Percentiles rank a stretch among this genome's conserved stretches.
These are phyloP conservation scores for Cairina moschata DNA, from an alignment of 2,113 vertebrate genomes.

Conservation along the genomic window DNA sequence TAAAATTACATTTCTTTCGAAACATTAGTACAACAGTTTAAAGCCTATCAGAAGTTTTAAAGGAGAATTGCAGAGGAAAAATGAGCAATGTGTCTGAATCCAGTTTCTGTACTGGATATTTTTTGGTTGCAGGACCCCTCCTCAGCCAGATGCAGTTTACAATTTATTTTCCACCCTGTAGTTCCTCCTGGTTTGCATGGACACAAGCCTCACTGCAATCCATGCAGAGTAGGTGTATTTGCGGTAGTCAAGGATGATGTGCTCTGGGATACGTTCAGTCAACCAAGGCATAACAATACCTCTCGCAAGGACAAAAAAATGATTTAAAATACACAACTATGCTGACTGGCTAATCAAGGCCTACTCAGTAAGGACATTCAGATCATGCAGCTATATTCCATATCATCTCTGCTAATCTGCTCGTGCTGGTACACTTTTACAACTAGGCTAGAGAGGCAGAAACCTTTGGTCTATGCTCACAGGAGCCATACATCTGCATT, in stretches of 20 bases:
- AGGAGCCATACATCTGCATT: background rate
- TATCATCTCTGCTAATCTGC: conserved; percentile 14
- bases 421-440: background rate
- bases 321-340: background rate
- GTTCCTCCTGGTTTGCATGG: conserved; percentile 20
- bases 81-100: background rate
- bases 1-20: conserved; percentile 60
- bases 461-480: background rate
- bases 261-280: background rate
- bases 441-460: background rate
- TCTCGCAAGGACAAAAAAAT: conserved; percentile 14
- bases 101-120: background rate
- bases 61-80: conserved; percentile 36
- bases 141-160: background rate
- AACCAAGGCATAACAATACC: conserved; percentile 11
- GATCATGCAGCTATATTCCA: background rate
- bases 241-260: conserved; percentile 9
- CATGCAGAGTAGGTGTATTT: background rate
- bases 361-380: background rate
- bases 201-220: background rate
- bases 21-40: conserved; percentile 48
- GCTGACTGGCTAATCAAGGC: background rate
- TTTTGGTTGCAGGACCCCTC: background rate
- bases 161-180: conserved; percentile 34
- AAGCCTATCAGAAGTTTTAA: conserved; percentile 60